These are phyloP conservation scores for Limanda limanda DNA, from an alignment of 2,113 vertebrate genomes.

Conservation along the genomic window DNA sequence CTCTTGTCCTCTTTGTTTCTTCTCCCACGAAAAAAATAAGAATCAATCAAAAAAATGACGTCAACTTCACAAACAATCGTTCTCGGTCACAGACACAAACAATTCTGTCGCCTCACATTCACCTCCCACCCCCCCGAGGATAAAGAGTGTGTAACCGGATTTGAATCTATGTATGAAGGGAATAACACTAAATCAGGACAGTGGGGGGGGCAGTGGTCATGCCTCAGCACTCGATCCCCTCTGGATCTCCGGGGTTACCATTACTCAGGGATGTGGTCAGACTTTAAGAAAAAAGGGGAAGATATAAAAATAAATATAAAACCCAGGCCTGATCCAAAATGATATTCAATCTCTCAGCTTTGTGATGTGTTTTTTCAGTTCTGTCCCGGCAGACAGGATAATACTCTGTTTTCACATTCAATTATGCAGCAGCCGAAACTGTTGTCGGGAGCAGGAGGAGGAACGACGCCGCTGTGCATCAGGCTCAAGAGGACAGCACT, in stretches of 20 bases:
- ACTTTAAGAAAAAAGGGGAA: neutral
- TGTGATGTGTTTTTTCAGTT: conserved; percentile 47
- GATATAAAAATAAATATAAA: neutral
- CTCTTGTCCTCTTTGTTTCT: neutral
- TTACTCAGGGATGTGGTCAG: conserved; percentile 50
- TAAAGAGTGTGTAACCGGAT: neutral
- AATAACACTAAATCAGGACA: conserved; percentile 45
- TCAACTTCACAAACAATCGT: neutral
- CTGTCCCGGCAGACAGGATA: conserved; percentile 45
- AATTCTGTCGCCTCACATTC: neutral
- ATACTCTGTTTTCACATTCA: conserved; percentile 59
- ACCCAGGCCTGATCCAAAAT: conserved; percentile 17
- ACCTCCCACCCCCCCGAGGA: conserved; percentile 3
- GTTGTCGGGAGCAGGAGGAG: conserved; percentile 24
- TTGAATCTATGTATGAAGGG: conserved; percentile 14
- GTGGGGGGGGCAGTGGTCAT: conserved; percentile 35
- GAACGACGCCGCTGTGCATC: conserved; percentile 21
- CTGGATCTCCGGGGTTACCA: conserved; percentile 46
- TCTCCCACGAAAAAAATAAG: neutral
- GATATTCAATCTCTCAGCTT: conserved; percentile 38
- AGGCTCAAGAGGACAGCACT: conserved; percentile 18
- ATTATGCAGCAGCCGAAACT: conserved; percentile 58
- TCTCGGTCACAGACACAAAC: conserved; percentile 33
- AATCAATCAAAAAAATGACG: conserved; percentile 2
- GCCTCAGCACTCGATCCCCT: conserved; percentile 40